These are phyloP conservation scores for Bufo bufo DNA, from an alignment of 2,113 vertebrate genomes.

Conservation along the genomic window DNA sequence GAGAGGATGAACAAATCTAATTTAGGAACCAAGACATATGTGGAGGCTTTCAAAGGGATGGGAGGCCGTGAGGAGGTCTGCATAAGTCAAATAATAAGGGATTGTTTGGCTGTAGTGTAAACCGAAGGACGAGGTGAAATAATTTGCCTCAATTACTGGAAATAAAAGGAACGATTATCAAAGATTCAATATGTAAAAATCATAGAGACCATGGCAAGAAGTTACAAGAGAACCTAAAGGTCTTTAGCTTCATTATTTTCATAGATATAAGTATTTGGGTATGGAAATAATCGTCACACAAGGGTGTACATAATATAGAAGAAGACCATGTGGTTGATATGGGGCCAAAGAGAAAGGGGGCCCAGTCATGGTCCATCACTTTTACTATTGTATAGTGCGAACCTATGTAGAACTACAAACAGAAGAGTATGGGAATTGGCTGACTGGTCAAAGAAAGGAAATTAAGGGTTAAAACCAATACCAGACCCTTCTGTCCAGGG, in stretches of 20 bases:
- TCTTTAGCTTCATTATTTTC: background rate
- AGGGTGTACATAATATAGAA: background rate
- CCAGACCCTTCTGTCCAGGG: too few relatives aligned
- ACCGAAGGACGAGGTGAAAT: background rate
- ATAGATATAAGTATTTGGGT: background rate
- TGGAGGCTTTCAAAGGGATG: constrained; percentile 43
- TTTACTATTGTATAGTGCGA: too few relatives aligned
- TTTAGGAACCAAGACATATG: constrained; percentile 45
- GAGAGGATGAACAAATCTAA: constrained; percentile 31
- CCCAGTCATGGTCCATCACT: too few relatives aligned
- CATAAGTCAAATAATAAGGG: background rate
- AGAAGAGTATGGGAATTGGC: too few relatives aligned
- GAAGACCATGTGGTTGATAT: background rate
- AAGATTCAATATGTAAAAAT: background rate
- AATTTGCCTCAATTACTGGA: background rate
- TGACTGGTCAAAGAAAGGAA: too few relatives aligned
- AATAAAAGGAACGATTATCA: background rate
- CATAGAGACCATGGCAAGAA: background rate
- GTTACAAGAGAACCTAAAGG: background rate
- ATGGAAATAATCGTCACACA: background rate
- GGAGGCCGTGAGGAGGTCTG: background rate
- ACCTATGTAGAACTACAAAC: too few relatives aligned
- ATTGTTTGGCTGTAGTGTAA: background rate
- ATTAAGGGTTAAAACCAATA: too few relatives aligned
- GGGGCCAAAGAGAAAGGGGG: background rate